Percentiles rank a stretch among this genome's conserved stretches.
These are phyloP conservation scores for Zelleria hepariella DNA, from an alignment of 2,888 invertebrate species.

Conservation along the genomic window DNA sequence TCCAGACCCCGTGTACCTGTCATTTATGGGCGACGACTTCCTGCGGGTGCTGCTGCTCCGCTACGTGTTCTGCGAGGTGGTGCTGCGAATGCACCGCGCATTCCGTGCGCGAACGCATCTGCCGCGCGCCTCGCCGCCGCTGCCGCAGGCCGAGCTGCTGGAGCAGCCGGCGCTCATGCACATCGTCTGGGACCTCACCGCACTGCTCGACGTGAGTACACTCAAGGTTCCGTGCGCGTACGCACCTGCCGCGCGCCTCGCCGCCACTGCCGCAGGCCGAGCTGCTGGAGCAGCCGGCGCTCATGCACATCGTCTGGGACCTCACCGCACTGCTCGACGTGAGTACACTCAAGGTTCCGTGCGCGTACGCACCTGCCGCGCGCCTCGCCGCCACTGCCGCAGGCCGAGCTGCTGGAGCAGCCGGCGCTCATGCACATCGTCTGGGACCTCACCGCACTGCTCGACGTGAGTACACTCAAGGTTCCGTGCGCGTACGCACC, in stretches of 20 bases:
- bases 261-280: constrained; percentile 91
- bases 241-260: constrained; percentile 87
- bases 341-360: constrained; percentile 81
- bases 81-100: constrained; percentile 88
- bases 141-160: constrained; percentile 89
- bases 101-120: constrained; percentile 88
- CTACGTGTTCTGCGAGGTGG: constrained; percentile 94
- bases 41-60: constrained; percentile 88
- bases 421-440: constrained; percentile 84
- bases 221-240: constrained; percentile 86
- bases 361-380: constrained; percentile 89
- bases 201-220: constrained; percentile 85
- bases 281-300: constrained; percentile 84
- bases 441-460: constrained; percentile 84
- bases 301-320: constrained; percentile 86
- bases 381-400: constrained; percentile 88
- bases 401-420: constrained; percentile 88
- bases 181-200: constrained; percentile 86
- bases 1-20: constrained; percentile 78
- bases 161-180: constrained; percentile 86
- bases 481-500: constrained; percentile 86
- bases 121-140: constrained; percentile 86
- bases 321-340: constrained; percentile 88
- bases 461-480: constrained; percentile 87
- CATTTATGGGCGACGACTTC: constrained; percentile 97